Percentiles rank a stretch among this genome's conserved stretches.
phyloP scores from a whole-genome alignment of 2,113 vertebrate genomes.

The Thalassoma bifasciatum region DNA sequence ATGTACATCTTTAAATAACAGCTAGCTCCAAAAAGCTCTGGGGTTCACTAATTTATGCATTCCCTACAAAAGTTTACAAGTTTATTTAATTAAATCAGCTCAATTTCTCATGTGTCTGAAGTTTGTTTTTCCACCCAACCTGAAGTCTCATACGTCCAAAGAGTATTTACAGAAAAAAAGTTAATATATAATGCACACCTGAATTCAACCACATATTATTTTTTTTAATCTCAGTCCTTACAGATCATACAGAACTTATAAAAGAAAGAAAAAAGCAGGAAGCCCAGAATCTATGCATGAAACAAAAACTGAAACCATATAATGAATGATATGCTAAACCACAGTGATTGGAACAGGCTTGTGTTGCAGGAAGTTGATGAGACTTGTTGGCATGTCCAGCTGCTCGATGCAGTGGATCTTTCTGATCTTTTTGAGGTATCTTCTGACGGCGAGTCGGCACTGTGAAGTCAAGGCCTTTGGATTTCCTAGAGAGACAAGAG shows the following conservation, averaged over 20 bases:
- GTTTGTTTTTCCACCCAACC: no score
- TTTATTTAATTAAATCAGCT: no score
- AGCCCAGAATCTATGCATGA: slow-evolving; percentile 1
- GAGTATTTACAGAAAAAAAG: no score
- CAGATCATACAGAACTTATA: neutral
- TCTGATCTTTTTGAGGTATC: slow-evolving; percentile 79
- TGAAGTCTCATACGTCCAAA: no score
- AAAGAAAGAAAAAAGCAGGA: slow-evolving; percentile 24
- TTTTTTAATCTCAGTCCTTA: slow-evolving; percentile 11
- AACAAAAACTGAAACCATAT: slow-evolving; percentile 22
- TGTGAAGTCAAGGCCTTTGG: slow-evolving; percentile 90
- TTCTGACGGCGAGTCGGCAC: slow-evolving; percentile 84
- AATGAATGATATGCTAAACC: slow-evolving; percentile 24
- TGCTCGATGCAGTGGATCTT: slow-evolving; percentile 72
- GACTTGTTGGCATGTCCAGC: slow-evolving; percentile 85
- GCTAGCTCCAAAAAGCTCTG: no score
- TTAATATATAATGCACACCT: neutral
- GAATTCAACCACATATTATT: slow-evolving; percentile 44
- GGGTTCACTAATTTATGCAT: no score
- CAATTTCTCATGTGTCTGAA: no score
- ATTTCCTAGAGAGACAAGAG: slow-evolving; percentile 76
- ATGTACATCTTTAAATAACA: no score
- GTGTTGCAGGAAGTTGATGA: slow-evolving; percentile 78
- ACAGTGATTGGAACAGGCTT: slow-evolving; percentile 35
- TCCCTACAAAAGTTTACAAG: no score